Conservation (phyloP, 2,888 invertebrate genomes). For the Drosophila diplacantha region DNA sequence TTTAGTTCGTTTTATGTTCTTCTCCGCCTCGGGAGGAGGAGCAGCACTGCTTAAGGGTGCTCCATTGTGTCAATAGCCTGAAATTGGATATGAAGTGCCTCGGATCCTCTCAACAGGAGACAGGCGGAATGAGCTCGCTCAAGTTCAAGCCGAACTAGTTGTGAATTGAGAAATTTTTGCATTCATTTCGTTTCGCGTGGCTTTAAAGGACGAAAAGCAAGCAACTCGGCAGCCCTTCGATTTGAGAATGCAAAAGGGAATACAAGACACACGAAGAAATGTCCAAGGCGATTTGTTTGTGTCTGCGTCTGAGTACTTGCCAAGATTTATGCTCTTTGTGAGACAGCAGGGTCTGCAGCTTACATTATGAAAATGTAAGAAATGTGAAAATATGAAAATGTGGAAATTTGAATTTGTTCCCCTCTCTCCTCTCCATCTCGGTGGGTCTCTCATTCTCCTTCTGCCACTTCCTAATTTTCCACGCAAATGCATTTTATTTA, state of each 20-base stretch:
- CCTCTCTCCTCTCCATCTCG: not conserved
- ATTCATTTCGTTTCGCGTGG: conserved; percentile 31
- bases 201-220: conserved; percentile 21
- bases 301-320: conserved; percentile 49
- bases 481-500: conserved; percentile 67
- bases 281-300: conserved; percentile 57
- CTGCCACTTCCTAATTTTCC: conserved; percentile 61
- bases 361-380: conserved; percentile 41
- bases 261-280: conserved; percentile 31
- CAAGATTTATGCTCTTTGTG: conserved; percentile 54
- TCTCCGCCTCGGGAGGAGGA: conserved; percentile 1
- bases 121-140: conserved; percentile 6
- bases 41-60: conserved; percentile 27
- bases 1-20: conserved; percentile 24
- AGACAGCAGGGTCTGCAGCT: conserved; percentile 26
- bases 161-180: conserved; percentile 35
- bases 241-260: conserved; percentile 23
- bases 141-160: conserved; percentile 28
- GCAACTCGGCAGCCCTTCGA: conserved; percentile 32
- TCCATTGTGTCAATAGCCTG: conserved; percentile 50
- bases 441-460: not conserved
- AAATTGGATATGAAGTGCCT: conserved; percentile 45
- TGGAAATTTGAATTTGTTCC: conserved; percentile 38
- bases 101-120: conserved; percentile 12
- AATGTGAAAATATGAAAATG: conserved; percentile 44